These are phyloP conservation scores for Aphelenchoides avenae DNA, from an alignment of 1,140 invertebrate species.

Conservation along the genomic window DNA sequence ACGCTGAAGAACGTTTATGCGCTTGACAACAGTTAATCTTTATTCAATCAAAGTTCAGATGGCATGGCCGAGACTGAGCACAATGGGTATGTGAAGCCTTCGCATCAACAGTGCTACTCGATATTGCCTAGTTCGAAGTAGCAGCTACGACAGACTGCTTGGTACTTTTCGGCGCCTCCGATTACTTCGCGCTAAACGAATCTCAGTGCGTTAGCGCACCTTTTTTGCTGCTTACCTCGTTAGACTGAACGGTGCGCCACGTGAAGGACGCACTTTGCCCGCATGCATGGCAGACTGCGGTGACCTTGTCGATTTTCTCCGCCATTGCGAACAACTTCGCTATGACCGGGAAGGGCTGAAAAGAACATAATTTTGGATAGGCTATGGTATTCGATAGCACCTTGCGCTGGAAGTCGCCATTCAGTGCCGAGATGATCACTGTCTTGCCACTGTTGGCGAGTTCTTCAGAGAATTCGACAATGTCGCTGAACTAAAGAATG, in stretches of 20 bases:
- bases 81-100: too few relatives aligned
- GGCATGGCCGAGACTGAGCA: too few relatives aligned
- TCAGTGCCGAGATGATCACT: conserved; percentile 68
- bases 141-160: conserved; percentile 68
- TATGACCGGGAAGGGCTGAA: conserved; percentile 66
- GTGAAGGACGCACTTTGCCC: conserved; percentile 67
- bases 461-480: conserved; percentile 65
- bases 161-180: conserved; percentile 67
- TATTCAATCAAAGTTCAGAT: too few relatives aligned
- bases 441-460: conserved; percentile 67
- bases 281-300: conserved; percentile 68
- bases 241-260: conserved; percentile 61
- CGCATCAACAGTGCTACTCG: too few relatives aligned
- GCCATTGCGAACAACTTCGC: conserved; percentile 67
- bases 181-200: conserved; percentile 66
- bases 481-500: conserved; percentile 69
- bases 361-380: too few relatives aligned
- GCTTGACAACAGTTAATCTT: too few relatives aligned
- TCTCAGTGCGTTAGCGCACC: conserved; percentile 5
- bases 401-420: conserved; percentile 67
- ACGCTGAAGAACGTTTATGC: too few relatives aligned
- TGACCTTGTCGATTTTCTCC: conserved; percentile 68
- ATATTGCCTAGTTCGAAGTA: too few relatives aligned
- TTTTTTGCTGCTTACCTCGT: too few relatives aligned
- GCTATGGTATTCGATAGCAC: too few relatives aligned